These are phyloP conservation scores for Odontamblyopus lacepedii DNA, from an alignment of 2,797 vertebrate genomes.

Conservation along the genomic window DNA sequence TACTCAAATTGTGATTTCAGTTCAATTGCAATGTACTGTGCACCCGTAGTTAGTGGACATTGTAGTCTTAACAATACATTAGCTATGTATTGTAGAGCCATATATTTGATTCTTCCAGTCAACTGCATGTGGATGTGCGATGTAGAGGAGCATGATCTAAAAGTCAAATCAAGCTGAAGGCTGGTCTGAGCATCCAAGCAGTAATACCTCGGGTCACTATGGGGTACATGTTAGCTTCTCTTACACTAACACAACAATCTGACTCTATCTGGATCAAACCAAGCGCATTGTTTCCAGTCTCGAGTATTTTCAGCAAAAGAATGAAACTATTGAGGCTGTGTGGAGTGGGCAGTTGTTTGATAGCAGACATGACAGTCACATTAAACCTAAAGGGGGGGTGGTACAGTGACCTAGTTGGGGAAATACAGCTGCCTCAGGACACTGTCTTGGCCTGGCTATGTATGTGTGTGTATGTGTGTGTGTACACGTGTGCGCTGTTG, in stretches of 20 bases:
- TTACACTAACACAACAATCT: conserved; percentile 19
- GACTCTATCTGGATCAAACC: conserved; percentile 14
- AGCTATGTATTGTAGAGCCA: not conserved
- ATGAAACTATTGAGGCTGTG: conserved; percentile 30
- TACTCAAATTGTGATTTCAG: too few relatives aligned
- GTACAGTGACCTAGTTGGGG: conserved; percentile 75
- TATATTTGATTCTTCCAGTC: conserved; percentile 12
- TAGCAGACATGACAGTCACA: conserved; percentile 63
- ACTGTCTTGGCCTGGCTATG: conserved; percentile 65
- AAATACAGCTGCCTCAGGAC: conserved; percentile 66
- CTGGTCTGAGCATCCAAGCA: conserved; percentile 16
- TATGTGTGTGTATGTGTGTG: conserved; percentile 24
- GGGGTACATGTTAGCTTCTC: conserved; percentile 34
- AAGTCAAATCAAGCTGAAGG: conserved; percentile 41
- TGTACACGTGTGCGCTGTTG: conserved; percentile 29
- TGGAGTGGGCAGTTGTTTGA: conserved; percentile 45
- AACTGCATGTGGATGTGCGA: conserved; percentile 4
- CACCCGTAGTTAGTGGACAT: not conserved
- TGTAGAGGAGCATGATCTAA: conserved; percentile 18
- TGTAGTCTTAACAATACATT: not conserved
- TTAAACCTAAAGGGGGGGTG: conserved; percentile 45
- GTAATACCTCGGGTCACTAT: conserved; percentile 26
- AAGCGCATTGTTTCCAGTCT: not conserved
- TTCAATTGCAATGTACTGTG: too few relatives aligned
- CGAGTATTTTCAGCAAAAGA: conserved; percentile 32